These are phyloP conservation scores for Zhuqinia jingwanae DNA, from an alignment of 2,888 invertebrate species.

Conservation along the genomic window DNA sequence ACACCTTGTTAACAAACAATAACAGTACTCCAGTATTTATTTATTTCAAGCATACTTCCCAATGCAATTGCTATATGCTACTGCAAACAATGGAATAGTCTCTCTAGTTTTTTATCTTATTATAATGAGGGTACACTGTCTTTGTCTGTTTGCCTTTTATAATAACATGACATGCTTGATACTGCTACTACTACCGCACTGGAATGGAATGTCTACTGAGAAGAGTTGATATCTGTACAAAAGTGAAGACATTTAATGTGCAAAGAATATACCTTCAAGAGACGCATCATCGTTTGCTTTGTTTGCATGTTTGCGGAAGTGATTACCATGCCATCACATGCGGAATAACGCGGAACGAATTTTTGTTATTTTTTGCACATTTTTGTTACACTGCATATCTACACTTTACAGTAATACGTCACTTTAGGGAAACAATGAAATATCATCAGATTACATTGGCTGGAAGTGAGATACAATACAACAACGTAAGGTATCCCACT, in stretches of 20 bases:
- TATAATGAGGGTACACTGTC: no score
- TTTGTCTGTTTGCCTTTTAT: no score
- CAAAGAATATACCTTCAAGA: neutral
- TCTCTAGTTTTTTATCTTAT: no score
- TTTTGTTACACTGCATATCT: neutral
- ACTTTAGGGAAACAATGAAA: neutral
- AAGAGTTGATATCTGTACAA: neutral
- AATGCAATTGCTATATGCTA: no score
- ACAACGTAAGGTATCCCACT: no score
- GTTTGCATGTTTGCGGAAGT: slow-evolving; percentile 63
- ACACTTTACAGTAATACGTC: neutral
- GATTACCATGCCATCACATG: slow-evolving; percentile 50
- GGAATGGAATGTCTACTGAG: neutral
- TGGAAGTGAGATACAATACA: neutral
- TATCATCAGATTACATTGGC: neutral
- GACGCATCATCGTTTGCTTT: neutral
- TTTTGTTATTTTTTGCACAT: neutral
- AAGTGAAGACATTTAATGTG: neutral
- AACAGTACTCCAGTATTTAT: no score
- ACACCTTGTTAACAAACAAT: no score
- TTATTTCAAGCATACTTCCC: no score
- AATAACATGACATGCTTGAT: no score
- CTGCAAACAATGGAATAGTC: no score
- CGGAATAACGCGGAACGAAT: slow-evolving; percentile 51
- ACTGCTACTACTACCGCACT: no score